Evolutionary conservation across 2,113 vertebrate genomes (phyloP).

Genomic region (Piprites chloris): DNA sequence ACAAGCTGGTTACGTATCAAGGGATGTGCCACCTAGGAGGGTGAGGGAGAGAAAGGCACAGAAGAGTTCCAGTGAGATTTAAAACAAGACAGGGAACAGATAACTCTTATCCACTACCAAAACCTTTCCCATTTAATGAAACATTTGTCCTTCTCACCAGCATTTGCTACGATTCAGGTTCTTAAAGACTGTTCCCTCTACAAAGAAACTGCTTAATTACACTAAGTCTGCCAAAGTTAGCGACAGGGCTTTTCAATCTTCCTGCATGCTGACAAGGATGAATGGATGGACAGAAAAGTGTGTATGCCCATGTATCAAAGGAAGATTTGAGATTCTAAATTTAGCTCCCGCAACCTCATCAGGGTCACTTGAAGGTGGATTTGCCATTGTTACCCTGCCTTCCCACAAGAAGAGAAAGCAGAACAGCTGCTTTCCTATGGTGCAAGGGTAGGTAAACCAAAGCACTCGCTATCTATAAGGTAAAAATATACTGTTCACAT

Average conservation of each 20-base stretch:
- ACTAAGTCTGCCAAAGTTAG: neutral
- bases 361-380: neutral
- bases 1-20: conserved; percentile 91
- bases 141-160: neutral
- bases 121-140: neutral
- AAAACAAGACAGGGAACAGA: neutral
- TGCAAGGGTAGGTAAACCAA: neutral
- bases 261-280: neutral
- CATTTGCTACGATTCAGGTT: neutral
- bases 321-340: neutral
- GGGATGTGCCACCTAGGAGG: conserved; percentile 82
- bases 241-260: neutral
- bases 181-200: neutral
- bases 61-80: neutral
- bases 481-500: neutral
- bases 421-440: neutral
- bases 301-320: neutral
- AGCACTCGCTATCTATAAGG: neutral
- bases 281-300: neutral
- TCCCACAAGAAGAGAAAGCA: neutral
- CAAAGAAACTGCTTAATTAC: neutral
- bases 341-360: neutral
- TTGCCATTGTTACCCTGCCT: neutral
- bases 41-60: neutral
- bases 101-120: neutral